Evolutionary conservation across 2,888 invertebrate genomes (phyloP), one percentile per base, ranked within the genome.

Genomic region (Hypolimnas misippus): DNA sequence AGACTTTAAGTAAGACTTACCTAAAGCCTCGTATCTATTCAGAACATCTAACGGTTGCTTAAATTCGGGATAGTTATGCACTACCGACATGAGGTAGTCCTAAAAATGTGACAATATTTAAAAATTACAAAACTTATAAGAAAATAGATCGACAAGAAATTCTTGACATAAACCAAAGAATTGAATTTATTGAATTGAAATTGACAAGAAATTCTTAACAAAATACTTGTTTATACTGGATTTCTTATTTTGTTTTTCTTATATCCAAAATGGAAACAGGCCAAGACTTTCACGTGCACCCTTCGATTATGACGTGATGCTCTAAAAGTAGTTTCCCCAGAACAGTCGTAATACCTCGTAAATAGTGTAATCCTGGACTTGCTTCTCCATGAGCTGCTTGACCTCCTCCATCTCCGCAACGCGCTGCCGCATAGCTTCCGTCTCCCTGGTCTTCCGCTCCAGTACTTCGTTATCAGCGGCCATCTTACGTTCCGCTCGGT

Each of bases 11-110:
- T n/a, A n/a, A n/a, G n/a, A n/a, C n/a, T 58, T 76, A 92, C 93
- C 87, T 42, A 95, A 80, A 2, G 94, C 93, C 78, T 94, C 93
- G 71, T 94, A 95, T 60, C 94, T 89, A 73, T 94, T 93, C 51
- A 95, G 86, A n/a, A 95, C 93, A 56, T 94, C 94, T 49, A 92
- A 76, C 0, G 94, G 93, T 61, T 93, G 92, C 69, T 93, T 91
- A 72, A 94, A 95, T 59, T 93, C 93, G 0, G 88, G 85, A 21
- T 92, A 92, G 31, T 85, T 86, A 0, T 86, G 87, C 0, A 94
- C 92, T 0, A 94, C 93, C 0, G 85, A 85, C 81, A 93, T 92
- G 49, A 95, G 78, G 71, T 93, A 95, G 59, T 93, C 92, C 92
- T 94, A 17, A 38, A 33, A 31, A 1, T 16, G 51, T 44, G n/a